Percentiles rank a stretch among this genome's conserved stretches.
phyloP scores from a whole-genome alignment of 2,113 vertebrate genomes.

The Phyllopteryx taeniolatus region DNA sequence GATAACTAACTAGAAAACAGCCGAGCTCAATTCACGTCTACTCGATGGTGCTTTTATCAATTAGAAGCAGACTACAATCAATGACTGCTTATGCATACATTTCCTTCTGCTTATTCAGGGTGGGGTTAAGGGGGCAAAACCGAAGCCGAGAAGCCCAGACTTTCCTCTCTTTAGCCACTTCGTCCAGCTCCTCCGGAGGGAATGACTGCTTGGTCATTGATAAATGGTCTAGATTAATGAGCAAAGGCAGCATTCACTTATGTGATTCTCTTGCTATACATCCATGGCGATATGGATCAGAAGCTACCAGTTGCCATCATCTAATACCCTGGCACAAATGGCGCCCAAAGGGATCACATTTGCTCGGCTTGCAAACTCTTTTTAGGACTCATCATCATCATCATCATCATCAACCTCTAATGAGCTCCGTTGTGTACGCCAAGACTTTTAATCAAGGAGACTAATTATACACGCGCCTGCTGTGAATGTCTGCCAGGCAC shows the following conservation, averaged over 20 bases:
- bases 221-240: slow-evolving; percentile 37
- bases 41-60: slow-evolving; percentile 55
- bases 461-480: slow-evolving; percentile 59
- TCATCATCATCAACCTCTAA: slow-evolving; percentile 34
- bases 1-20: slow-evolving; percentile 30
- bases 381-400: not conserved
- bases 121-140: too few relatives aligned
- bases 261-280: slow-evolving; percentile 1
- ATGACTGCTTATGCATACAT: not conserved
- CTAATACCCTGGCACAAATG: not conserved
- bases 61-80: slow-evolving; percentile 6
- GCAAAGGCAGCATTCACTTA: slow-evolving; percentile 18
- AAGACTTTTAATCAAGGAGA: slow-evolving; percentile 57
- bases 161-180: not conserved
- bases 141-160: too few relatives aligned
- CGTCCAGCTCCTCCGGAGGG: not conserved
- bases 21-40: slow-evolving; percentile 43
- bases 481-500: slow-evolving; percentile 47
- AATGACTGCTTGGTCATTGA: slow-evolving; percentile 14
- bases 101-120: too few relatives aligned
- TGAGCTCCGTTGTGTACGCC: slow-evolving; percentile 38
- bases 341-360: not conserved
- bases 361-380: not conserved
- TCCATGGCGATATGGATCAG: not conserved
- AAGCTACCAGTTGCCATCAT: not conserved